Conservation (phyloP, 2,113 vertebrate species). For the Willisornis vidua region DNA sequence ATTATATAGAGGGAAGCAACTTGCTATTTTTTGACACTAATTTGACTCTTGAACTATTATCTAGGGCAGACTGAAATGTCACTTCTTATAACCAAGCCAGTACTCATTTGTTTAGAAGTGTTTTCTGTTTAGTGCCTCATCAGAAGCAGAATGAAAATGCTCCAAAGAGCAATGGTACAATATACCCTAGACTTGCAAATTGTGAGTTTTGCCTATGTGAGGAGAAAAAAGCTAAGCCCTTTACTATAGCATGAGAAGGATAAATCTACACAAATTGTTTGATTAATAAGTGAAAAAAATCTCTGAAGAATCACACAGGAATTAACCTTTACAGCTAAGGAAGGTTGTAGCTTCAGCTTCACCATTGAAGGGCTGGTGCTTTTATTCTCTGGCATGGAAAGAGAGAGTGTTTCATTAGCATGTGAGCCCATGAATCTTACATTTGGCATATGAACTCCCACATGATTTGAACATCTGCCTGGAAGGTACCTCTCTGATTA, state of each 20-base stretch:
- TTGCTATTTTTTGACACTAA: slow-evolving; percentile 8
- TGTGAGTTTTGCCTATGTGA: background rate
- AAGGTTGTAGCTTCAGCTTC: background rate
- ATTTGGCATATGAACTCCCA: slow-evolving; percentile 23
- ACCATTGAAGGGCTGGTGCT: background rate
- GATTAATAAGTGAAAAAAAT: background rate
- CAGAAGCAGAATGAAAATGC: background rate
- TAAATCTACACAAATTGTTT: background rate
- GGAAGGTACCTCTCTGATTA: slow-evolving; percentile 43
- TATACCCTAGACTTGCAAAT: background rate
- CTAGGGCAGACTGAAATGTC: background rate
- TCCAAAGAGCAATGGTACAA: background rate
- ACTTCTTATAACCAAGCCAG: background rate
- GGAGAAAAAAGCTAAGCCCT: background rate
- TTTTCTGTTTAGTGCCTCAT: background rate
- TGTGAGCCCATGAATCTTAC: slow-evolving; percentile 10
- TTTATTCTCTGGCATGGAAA: slow-evolving; percentile 11
- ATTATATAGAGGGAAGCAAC: background rate
- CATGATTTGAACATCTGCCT: slow-evolving; percentile 44
- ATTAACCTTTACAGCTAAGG: background rate
- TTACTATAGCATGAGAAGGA: background rate
- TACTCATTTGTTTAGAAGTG: background rate
- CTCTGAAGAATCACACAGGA: background rate
- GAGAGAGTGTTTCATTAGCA: slow-evolving; percentile 38
- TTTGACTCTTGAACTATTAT: background rate